Evolutionary conservation across 2,113 vertebrate genomes (phyloP).

Genomic region (Numenius arquata): DNA sequence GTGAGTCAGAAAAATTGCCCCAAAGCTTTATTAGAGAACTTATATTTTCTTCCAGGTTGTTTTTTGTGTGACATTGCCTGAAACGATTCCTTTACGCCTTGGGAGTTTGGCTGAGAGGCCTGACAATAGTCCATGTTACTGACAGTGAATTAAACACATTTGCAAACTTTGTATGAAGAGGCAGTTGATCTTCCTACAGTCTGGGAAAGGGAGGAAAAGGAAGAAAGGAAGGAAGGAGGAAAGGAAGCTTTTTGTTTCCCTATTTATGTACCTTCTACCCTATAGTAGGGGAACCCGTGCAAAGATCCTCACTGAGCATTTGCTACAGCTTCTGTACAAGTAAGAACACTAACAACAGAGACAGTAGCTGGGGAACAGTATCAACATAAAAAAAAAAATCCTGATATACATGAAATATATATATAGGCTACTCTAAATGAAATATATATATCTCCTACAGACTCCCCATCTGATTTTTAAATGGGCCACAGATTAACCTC

Average conservation of each 20-base stretch:
- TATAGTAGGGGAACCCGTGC: neutral
- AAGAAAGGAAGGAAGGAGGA: neutral
- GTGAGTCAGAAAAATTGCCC: neutral
- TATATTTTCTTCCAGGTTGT: neutral
- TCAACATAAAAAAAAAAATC: neutral
- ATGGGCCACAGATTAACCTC: neutral
- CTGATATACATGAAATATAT: neutral
- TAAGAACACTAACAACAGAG: neutral
- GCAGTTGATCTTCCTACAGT: neutral
- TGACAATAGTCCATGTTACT: neutral
- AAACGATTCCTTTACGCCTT: neutral
- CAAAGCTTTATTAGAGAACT: neutral
- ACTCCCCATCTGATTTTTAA: neutral
- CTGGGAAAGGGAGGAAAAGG: neutral
- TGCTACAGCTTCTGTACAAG: neutral
- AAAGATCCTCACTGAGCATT: neutral
- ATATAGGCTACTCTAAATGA: neutral
- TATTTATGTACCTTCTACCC: neutral
- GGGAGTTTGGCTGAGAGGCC: neutral
- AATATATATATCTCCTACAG: neutral
- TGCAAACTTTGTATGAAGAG: neutral
- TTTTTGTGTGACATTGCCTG: neutral
- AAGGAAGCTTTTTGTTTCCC: neutral
- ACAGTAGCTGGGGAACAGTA: neutral
- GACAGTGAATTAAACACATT: neutral